These are phyloP conservation scores for Deilephila elpenor DNA, from an alignment of 2,888 invertebrate genomes.

Conservation along the genomic window DNA sequence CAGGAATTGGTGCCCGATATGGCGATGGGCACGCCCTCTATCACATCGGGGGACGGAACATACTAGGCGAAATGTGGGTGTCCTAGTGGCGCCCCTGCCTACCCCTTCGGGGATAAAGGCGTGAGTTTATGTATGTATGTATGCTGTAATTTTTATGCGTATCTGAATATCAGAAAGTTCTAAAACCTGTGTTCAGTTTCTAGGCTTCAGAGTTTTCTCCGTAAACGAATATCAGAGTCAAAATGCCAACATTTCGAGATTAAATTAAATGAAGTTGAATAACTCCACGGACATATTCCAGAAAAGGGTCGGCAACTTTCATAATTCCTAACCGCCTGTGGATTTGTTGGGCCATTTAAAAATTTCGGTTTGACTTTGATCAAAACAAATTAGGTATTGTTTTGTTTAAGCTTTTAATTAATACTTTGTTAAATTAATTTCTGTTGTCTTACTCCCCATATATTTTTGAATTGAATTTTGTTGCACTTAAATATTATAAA, in stretches of 20 bases:
- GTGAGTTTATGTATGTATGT: no score
- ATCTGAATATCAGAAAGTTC: not conserved
- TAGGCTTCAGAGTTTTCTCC: no score
- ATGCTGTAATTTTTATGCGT: not conserved
- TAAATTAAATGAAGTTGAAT: conserved; percentile 28
- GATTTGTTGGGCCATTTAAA: conserved; percentile 9
- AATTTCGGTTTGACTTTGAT: conserved; percentile 19
- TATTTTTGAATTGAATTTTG: not conserved
- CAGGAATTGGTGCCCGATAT: no score
- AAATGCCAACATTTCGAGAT: conserved; percentile 2
- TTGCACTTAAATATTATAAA: not conserved
- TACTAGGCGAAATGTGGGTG: no score
- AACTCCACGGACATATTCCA: conserved; percentile 17
- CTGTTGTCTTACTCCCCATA: not conserved
- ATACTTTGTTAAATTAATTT: conserved; percentile 2
- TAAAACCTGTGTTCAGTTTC: not conserved
- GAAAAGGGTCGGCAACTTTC: conserved; percentile 25
- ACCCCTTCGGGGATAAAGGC: no score
- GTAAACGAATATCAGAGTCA: not conserved
- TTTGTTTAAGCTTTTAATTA: conserved; percentile 5
- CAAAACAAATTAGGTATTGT: conserved; percentile 20
- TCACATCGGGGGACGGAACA: no score
- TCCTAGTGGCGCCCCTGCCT: no score
- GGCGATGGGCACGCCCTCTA: no score
- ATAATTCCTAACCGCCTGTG: not conserved